Evolutionary conservation across 2,113 vertebrate genomes (phyloP).

Genomic region (Indri indri): DNA sequence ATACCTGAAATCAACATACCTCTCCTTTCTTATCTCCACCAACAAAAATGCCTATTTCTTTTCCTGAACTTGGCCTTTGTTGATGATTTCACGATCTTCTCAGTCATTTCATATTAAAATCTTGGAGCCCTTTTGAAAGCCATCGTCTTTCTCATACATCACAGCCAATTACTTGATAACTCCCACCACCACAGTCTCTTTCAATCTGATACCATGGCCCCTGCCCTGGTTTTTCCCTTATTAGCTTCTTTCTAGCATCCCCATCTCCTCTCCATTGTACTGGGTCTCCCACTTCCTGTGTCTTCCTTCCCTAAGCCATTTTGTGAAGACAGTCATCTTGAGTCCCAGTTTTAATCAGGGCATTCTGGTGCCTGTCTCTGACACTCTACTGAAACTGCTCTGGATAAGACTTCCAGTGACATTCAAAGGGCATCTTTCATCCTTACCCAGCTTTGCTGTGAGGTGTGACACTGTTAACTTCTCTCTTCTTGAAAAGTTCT

Average conservation of each 20-base stretch:
- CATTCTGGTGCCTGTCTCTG: background rate
- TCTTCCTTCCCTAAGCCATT: background rate
- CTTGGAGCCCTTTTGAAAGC: background rate
- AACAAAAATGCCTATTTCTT: background rate
- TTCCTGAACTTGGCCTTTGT: background rate
- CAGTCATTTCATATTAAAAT: background rate
- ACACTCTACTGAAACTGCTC: background rate
- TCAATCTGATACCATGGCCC: rapidly evolving
- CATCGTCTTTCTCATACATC: background rate
- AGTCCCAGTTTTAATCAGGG: background rate
- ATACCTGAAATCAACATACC: background rate
- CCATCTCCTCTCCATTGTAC: background rate
- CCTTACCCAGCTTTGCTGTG: background rate
- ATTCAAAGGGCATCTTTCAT: background rate
- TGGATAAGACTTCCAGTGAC: background rate
- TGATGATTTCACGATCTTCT: background rate
- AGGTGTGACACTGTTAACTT: background rate
- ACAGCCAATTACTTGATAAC: background rate
- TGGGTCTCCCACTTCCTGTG: background rate
- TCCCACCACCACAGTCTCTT: background rate
- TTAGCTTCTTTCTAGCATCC: background rate
- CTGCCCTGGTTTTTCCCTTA: background rate
- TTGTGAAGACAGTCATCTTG: background rate
- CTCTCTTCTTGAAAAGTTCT: background rate
- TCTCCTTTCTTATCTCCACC: background rate